Conservation (phyloP, 2,888 invertebrate genomes). For the Papilio demoleus region DNA sequence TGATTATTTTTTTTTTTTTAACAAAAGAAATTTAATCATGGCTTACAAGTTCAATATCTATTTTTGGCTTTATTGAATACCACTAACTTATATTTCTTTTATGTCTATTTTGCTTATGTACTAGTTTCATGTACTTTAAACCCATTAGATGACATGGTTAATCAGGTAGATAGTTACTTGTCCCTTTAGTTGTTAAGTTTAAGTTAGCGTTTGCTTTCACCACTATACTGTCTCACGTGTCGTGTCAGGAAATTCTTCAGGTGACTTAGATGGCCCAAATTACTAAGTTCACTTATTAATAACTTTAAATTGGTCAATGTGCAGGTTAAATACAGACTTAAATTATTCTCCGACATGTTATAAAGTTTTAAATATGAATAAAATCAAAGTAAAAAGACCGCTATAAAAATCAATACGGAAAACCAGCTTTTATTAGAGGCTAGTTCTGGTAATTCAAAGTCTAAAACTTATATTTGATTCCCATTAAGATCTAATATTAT, state of each 20-base stretch:
- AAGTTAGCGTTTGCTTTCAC: constrained; percentile 44
- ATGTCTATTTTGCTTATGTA: constrained; percentile 24
- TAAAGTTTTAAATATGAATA: constrained; percentile 6
- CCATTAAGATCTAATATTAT: too few species aligned
- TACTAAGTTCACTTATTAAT: too few species aligned
- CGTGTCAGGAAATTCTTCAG: too few species aligned
- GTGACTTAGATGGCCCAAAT: too few species aligned
- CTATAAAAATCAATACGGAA: too few species aligned
- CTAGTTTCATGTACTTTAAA: constrained; percentile 22
- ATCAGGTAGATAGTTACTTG: constrained; percentile 31
- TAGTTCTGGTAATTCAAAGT: too few species aligned
- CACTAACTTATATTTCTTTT: neutral
- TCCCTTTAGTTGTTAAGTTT: constrained; percentile 43
- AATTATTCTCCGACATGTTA: too few species aligned
- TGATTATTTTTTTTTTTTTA: too few species aligned
- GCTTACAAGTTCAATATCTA: constrained; percentile 1
- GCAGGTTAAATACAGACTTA: too few species aligned
- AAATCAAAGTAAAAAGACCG: neutral
- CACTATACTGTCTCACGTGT: constrained; percentile 52
- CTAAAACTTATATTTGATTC: too few species aligned
- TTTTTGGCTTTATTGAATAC: constrained; percentile 33
- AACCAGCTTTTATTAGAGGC: too few species aligned
- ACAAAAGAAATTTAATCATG: neutral
- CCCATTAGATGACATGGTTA: constrained; percentile 26
- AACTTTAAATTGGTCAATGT: too few species aligned